A percentile compares a stretch with the other conserved stretches of the same genome.
Conservation (phyloP, 2,797 vertebrate species). For the Caiman crocodilus region DNA sequence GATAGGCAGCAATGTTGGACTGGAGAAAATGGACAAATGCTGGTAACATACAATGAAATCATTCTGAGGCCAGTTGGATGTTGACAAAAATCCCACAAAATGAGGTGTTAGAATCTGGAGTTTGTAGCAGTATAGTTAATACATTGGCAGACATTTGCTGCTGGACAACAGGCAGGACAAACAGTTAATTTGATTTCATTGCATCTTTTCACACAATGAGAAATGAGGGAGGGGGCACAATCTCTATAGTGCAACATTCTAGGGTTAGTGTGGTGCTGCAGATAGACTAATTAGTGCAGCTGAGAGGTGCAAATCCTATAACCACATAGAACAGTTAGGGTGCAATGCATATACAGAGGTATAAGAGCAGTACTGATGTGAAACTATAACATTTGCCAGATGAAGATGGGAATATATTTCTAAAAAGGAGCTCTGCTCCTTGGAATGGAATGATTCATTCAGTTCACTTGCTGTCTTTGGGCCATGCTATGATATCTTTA, state of each 20-base stretch:
- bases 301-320: too few species aligned
- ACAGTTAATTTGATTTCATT: background rate
- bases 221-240: background rate
- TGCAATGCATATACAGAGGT: background rate
- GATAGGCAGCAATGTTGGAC: background rate
- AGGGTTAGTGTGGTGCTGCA: background rate
- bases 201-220: background rate
- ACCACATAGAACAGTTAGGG: background rate
- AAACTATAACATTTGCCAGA: background rate
- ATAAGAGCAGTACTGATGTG: background rate
- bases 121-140: background rate
- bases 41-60: background rate
- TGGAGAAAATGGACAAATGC: background rate
- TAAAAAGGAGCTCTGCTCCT: background rate
- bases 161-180: background rate
- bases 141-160: background rate
- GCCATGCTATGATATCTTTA: background rate
- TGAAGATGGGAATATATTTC: background rate
- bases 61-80: background rate
- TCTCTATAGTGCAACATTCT: background rate
- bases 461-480: background rate
- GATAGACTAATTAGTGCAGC: too few species aligned
- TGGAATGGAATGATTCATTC: background rate
- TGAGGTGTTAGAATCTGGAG: too few species aligned
- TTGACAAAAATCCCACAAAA: background rate